Conservation (phyloP, 1,140 invertebrate genomes). For the Microplitis mediator region DNA sequence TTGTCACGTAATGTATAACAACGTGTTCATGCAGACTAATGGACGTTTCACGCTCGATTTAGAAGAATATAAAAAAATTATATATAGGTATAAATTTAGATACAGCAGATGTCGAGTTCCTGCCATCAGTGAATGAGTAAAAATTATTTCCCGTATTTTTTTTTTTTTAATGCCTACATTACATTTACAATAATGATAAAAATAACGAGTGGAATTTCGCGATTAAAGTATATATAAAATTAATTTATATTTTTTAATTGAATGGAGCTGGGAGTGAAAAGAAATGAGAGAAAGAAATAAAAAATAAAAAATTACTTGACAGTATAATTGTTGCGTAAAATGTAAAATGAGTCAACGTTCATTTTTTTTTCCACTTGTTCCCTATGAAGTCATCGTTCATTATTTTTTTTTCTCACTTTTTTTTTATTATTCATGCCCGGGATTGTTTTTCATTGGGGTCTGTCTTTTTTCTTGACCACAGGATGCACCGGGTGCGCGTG, state of each 20-base stretch:
- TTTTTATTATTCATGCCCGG: not conserved
- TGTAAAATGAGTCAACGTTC: not conserved
- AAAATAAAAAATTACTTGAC: not conserved
- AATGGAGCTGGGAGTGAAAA: not conserved
- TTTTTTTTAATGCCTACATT: too few species aligned
- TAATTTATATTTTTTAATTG: too few species aligned
- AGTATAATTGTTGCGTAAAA: constrained; percentile 5
- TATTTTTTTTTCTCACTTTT: constrained; percentile 4
- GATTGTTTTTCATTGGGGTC: not conserved
- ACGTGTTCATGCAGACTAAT: constrained; percentile 24
- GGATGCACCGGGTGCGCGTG: constrained; percentile 19
- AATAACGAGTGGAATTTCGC: not conserved
- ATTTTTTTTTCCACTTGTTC: not conserved
- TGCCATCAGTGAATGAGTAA: not conserved
- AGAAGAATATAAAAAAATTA: constrained; percentile 8
- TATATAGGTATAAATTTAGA: constrained; percentile 7
- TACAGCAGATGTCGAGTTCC: not conserved
- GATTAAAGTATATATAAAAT: not conserved
- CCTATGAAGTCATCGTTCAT: too few species aligned
- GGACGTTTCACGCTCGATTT: constrained; percentile 29
- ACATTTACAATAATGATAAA: too few species aligned
- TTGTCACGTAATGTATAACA: constrained; percentile 6
- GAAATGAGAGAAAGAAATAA: not conserved
- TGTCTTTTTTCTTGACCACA: constrained; percentile 5
- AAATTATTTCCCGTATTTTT: not conserved